Base-by-base conservation (phyloP, 2,113 vertebrate genomes). In the Guaruba guarouba region DNA sequence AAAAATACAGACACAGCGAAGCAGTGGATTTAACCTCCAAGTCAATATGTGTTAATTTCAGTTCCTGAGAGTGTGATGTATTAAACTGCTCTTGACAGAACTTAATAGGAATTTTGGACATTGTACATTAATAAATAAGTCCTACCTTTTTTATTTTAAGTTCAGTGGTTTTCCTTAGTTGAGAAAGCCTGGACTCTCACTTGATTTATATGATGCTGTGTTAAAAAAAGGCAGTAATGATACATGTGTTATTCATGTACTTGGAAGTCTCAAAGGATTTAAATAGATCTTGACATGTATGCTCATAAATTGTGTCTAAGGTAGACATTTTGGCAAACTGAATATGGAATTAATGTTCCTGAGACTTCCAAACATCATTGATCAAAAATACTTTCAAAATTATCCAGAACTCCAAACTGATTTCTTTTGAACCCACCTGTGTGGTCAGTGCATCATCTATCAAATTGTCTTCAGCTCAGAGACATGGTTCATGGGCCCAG, bases 131-230 rank as follows among this genome's bases (percentile, higher is more conserved):
- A 96, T 82, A 94, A 97, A 74, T 86, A 94, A 90, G 80, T 88
- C 48, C 78, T 95, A 92, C 92, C 68, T 95, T 87, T 94, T 86
- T 95, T 95, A 88, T 95, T 96, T 88, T 95, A 96, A 96, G 51
- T 87, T 62, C 68, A 90, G 86, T 89, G 91, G 81, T 95, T 97
- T 97, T 92, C 94, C 91, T 96, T 70, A 82, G 66, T 39, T 95
- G 79, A 94, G 93, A 86, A 87, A 92, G 19, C 55, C 81, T 90
- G 82, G 84, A 9, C 54, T 82, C 39, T 93, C 18, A 27, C 61
- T 94, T 96, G 93, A 97, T 97, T 97, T 96, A 96, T 97, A 55
- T 37, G 57, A 95, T 96, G 83, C 23, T 77, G 69, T 82, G 86
- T 87, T 92, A 89, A 92, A 86, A 90, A 94, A 96, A 87, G 67